These are phyloP conservation scores for Cisticola juncidis DNA, from an alignment of 2,113 vertebrate genomes.

Conservation along the genomic window DNA sequence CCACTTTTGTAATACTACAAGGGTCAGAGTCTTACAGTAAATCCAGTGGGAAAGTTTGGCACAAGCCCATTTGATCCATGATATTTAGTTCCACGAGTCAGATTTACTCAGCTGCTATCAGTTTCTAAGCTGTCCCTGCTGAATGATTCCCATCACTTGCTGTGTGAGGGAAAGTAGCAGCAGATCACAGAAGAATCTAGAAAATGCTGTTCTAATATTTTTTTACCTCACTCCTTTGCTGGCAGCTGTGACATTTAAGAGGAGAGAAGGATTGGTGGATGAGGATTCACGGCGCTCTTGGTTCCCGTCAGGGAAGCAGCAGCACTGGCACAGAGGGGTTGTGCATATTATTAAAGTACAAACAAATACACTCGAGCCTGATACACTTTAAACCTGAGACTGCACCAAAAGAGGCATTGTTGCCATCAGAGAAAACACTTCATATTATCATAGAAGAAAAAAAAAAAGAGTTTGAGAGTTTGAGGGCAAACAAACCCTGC, in stretches of 20 bases:
- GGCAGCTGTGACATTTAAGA: conserved; percentile 62
- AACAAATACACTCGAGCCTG: conserved; percentile 1
- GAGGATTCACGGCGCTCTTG: background rate
- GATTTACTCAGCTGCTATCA: conserved; percentile 57
- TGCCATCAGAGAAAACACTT: background rate
- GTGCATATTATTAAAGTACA: conserved; percentile 32
- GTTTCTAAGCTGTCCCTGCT: conserved; percentile 45
- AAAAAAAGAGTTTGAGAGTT: background rate
- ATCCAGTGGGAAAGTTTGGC: conserved; percentile 58
- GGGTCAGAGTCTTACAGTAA: conserved; percentile 70
- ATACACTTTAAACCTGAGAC: conserved; percentile 18
- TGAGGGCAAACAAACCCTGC: background rate
- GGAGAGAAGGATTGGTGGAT: conserved; percentile 7
- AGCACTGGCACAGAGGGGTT: background rate
- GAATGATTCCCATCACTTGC: conserved; percentile 48
- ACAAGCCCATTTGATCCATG: conserved; percentile 58
- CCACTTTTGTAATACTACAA: conserved; percentile 60
- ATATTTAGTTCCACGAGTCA: conserved; percentile 63
- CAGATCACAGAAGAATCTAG: conserved; percentile 60
- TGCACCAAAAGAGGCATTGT: background rate
- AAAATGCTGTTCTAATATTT: conserved; percentile 58
- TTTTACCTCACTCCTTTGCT: conserved; percentile 50
- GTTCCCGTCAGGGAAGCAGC: conserved; percentile 1
- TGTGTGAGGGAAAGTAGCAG: conserved; percentile 11
- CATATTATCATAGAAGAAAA: background rate